These are phyloP conservation scores for Eupithecia insigniata DNA, from an alignment of 2,888 invertebrate species.

Conservation along the genomic window DNA sequence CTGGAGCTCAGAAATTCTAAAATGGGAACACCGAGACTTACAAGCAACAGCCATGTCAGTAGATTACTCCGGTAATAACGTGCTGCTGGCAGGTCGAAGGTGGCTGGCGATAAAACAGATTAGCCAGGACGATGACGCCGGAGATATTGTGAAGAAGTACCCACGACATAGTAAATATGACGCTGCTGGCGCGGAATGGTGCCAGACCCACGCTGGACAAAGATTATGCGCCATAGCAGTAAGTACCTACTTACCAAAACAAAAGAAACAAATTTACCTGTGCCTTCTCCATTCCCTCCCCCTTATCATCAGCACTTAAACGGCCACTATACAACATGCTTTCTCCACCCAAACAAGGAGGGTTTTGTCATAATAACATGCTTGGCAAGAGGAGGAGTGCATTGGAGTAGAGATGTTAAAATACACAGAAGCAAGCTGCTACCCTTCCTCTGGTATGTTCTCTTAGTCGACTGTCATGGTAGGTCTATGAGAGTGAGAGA, in stretches of 20 bases:
- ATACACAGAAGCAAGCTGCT: no score
- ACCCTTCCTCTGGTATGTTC: no score
- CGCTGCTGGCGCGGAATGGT: constrained; percentile 96
- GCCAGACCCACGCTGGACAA: constrained; percentile 90
- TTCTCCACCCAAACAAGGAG: no score
- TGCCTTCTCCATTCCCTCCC: not conserved
- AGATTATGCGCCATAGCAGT: constrained; percentile 95
- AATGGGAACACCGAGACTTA: constrained; percentile 92
- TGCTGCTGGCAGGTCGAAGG: constrained; percentile 92
- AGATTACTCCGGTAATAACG: constrained; percentile 92
- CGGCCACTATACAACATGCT: no score
- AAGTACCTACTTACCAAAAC: constrained; percentile 45
- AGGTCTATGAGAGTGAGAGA: no score
- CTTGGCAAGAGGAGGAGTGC: no score
- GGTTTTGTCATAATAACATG: no score
- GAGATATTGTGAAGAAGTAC: constrained; percentile 89
- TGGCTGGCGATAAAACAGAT: constrained; percentile 90
- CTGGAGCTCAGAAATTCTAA: constrained; percentile 81
- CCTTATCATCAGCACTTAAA: not conserved
- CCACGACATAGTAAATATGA: constrained; percentile 96
- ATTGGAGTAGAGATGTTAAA: no score
- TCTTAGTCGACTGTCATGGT: no score
- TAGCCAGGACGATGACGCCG: constrained; percentile 88
- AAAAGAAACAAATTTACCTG: not conserved
- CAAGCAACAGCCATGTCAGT: constrained; percentile 97